Conservation (phyloP, 2,113 vertebrate species). For the Gyps fulvus region DNA sequence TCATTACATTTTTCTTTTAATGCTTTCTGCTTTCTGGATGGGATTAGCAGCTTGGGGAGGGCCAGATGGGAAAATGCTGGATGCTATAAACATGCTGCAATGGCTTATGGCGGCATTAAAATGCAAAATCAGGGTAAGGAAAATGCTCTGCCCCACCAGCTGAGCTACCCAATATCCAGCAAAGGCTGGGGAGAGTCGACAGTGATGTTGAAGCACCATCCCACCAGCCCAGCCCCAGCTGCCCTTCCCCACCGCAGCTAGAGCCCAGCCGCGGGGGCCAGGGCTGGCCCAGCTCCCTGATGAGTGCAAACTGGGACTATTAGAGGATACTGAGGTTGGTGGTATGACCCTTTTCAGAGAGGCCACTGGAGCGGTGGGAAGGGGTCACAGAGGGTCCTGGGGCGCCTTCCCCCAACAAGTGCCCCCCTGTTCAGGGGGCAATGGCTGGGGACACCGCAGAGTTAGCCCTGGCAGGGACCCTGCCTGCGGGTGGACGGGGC, state of each 20-base stretch:
- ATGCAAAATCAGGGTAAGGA: neutral
- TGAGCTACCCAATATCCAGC: neutral
- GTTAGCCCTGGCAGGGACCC: rapidly evolving
- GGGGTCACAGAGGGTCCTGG: too few species aligned
- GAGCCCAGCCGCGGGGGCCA: rapidly evolving
- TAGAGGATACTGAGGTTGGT: rapidly evolving
- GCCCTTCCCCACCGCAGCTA: neutral
- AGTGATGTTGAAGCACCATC: neutral
- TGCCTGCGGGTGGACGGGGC: rapidly evolving
- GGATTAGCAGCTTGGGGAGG: neutral
- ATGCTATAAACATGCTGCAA: neutral
- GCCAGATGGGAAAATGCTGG: neutral
- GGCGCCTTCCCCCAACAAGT: too few species aligned
- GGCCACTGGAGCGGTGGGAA: neutral
- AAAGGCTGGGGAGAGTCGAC: neutral
- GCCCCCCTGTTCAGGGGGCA: neutral
- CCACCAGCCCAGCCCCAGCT: neutral
- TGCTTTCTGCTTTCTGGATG: neutral
- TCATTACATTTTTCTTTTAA: neutral
- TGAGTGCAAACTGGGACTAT: neutral
- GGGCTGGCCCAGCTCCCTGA: neutral
- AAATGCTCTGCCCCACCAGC: neutral
- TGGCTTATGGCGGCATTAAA: neutral
- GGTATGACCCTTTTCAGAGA: neutral
- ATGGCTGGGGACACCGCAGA: rapidly evolving